Base-by-base conservation (phyloP, 2,888 invertebrate species). In the Cynaeus angustus region DNA sequence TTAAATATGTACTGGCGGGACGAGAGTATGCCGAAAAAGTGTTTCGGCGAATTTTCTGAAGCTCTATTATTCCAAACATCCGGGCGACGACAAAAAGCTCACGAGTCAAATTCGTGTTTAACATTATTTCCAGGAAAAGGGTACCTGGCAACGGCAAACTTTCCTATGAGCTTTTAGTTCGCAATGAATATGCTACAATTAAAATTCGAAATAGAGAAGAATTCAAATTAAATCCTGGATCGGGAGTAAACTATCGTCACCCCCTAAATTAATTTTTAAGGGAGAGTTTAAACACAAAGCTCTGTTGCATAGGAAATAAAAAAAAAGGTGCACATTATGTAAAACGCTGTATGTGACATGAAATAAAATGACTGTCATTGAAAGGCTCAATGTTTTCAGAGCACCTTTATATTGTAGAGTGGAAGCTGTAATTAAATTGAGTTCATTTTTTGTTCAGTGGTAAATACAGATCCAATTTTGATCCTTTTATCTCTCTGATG, bases 1-100 rank as follows among this genome's bases (percentile, higher is more conserved):
- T 43, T 26, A 43, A 58, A 58, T 43, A 58, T 58, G 58, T 45
- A 58, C 58, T 8, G 12, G 43, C 37, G 43, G 43, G 41, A 41
- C 10, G 41, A 5, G 41, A 41, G 8, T 28, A 9, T 10, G 28
- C 10, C 9, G 46, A 61, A 61, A 50, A 16, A 61, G 21, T 4
- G 13, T 61, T 26, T n/a, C 8, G 43, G 16, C 10, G 13, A 53
- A 14, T 41, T 64, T 38, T 53, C 53, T 62, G 3, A 6, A 50
- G 46, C 46, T 46, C 13, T 14, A 16, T 46, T 46, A 16, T 46
- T 46, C 46, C 8, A n/a, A 16, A 13, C 14, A 46, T 46, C 46
- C 14, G 14, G n/a, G 13, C 2, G 13, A 8, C 13, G 9, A 16
- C 46, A 50, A 50, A 50, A 50, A 50, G 12, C 26, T 26, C 28